Conservation (phyloP, 2,888 invertebrate genomes). For the Macrophya annulata region DNA sequence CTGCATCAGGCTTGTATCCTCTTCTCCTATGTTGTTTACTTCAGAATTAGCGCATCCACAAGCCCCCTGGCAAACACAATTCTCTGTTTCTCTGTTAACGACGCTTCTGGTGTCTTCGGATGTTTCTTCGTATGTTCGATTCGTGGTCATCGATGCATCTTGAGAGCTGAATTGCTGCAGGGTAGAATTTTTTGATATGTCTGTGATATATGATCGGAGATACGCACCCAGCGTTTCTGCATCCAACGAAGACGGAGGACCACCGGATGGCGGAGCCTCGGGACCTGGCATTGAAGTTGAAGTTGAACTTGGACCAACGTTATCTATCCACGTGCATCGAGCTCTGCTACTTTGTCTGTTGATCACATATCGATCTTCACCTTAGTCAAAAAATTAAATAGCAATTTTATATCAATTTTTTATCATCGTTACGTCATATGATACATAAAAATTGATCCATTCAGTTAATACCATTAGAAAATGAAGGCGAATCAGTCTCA, state of each 20-base stretch:
- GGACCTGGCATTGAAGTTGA: conserved; percentile 59
- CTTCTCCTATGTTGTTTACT: conserved; percentile 41
- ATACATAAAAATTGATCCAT: not conserved
- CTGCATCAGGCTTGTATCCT: not conserved
- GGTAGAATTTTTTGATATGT: conserved; percentile 64
- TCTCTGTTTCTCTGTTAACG: conserved; percentile 49
- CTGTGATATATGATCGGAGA: conserved; percentile 65
- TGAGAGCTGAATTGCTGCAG: conserved; percentile 71
- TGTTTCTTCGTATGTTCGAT: conserved; percentile 64
- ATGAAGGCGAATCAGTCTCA: not conserved
- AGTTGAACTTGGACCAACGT: conserved; percentile 64
- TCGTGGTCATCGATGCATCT: conserved; percentile 71
- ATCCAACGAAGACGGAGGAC: conserved; percentile 65
- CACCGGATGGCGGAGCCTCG: conserved; percentile 54
- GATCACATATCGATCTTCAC: conserved; percentile 5
- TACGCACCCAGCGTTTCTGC: conserved; percentile 73
- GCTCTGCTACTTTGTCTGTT: conserved; percentile 59
- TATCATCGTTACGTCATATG: not conserved
- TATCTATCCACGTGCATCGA: conserved; percentile 65
- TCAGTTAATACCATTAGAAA: conserved; percentile 32
- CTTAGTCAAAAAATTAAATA: conserved; percentile 34
- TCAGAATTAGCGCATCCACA: conserved; percentile 70
- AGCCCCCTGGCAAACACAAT: conserved; percentile 74
- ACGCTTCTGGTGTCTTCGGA: conserved; percentile 59
- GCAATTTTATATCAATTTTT: not conserved